Evolutionary conservation across 64 coral and sea anemone species (phyloP).

Genomic region (Acropora tenuis): DNA sequence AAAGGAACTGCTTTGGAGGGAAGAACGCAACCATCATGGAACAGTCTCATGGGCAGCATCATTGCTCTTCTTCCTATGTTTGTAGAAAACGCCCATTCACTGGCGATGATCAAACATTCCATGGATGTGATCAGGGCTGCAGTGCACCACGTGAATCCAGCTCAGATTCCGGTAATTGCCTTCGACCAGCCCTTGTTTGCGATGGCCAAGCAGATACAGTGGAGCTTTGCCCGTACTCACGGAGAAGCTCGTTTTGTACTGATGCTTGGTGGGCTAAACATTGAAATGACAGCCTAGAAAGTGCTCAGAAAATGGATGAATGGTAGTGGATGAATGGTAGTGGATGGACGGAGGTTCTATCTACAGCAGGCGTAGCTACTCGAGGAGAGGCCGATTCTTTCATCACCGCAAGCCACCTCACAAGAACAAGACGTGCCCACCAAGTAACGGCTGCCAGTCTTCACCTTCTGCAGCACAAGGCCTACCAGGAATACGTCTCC

Average conservation of each 20-base stretch:
- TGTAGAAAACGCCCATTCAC: conserved; percentile 47
- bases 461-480: not conserved
- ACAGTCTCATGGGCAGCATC: conserved; percentile 48
- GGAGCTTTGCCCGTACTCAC: conserved; percentile 8
- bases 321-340: conserved; percentile 48
- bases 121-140: conserved; percentile 52
- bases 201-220: conserved; percentile 44
- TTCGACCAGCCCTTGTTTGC: conserved; percentile 63
- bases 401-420: conserved; percentile 24
- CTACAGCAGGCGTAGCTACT: conserved; percentile 38
- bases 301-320: conserved; percentile 57
- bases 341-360: conserved; percentile 41
- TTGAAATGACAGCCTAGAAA: conserved; percentile 57
- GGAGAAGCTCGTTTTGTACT: conserved; percentile 35
- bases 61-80: conserved; percentile 46
- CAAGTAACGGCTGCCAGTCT: conserved; percentile 43
- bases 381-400: conserved; percentile 36
- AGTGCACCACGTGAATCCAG: conserved; percentile 50
- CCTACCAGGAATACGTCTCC: conserved; percentile 21
- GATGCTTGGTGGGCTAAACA: conserved; percentile 61
- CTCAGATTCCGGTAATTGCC: conserved; percentile 54
- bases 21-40: conserved; percentile 4
- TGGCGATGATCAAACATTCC: conserved; percentile 58
- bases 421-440: conserved; percentile 17
- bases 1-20: not conserved